These are phyloP conservation scores for Zelostemma sp. DNA, from an alignment of 1,140 invertebrate genomes.

Conservation along the genomic window DNA sequence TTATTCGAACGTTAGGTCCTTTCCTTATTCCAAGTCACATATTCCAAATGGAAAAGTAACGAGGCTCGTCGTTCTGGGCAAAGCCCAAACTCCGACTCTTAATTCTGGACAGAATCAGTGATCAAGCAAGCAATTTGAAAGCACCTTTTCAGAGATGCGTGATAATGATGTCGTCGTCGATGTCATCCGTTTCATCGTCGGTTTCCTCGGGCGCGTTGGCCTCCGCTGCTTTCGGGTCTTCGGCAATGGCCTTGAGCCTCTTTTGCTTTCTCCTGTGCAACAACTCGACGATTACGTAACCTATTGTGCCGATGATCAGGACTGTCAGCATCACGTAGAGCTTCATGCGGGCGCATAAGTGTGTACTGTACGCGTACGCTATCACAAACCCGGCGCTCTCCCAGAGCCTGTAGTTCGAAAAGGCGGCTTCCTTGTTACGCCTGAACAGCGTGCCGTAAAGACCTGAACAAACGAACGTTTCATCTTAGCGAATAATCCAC, in stretches of 20 bases:
- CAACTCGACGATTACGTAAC: conserved; percentile 88
- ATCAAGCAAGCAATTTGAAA: not conserved
- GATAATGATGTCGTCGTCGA: conserved; percentile 87
- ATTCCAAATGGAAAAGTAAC: too few species aligned
- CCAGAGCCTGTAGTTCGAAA: conserved; percentile 96
- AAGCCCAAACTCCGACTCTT: not conserved
- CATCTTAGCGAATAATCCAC: too few species aligned
- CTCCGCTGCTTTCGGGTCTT: conserved; percentile 77
- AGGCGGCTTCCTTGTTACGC: conserved; percentile 94
- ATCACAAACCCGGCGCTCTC: conserved; percentile 94
- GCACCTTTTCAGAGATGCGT: conserved; percentile 78
- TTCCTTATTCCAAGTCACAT: too few species aligned
- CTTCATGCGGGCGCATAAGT: conserved; percentile 90
- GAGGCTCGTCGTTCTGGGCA: too few species aligned
- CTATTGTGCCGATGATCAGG: conserved; percentile 81
- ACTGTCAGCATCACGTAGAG: conserved; percentile 89
- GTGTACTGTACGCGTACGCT: conserved; percentile 89
- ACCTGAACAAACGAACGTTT: conserved; percentile 72
- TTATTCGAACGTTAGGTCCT: too few species aligned
- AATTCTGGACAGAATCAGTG: not conserved
- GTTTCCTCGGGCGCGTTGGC: conserved; percentile 76
- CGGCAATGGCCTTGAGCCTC: conserved; percentile 72
- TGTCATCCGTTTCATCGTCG: conserved; percentile 86
- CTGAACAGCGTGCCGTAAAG: conserved; percentile 93
- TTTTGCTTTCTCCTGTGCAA: conserved; percentile 84